Evolutionary conservation across 2,797 vertebrate species (phyloP).

Genomic region (Crax fasciolata): DNA sequence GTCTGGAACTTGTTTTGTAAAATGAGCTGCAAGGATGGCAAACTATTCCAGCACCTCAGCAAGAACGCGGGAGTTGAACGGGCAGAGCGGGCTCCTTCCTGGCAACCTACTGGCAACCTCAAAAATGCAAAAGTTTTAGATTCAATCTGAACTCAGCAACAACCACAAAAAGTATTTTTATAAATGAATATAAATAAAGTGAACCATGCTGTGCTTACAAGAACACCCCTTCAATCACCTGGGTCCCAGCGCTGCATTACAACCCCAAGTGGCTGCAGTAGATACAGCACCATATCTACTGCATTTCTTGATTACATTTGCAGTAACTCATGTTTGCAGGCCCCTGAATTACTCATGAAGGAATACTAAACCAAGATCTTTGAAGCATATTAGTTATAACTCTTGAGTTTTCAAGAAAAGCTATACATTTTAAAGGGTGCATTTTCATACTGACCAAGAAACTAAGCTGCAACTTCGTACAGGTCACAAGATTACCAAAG

Average conservation of each 20-base stretch:
- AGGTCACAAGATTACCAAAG: not conserved
- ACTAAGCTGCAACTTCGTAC: not conserved
- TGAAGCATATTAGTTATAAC: not conserved
- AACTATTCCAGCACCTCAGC: conserved; percentile 8
- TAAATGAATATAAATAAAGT: not conserved
- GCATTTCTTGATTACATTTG: not conserved
- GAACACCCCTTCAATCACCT: not conserved
- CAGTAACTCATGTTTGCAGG: not conserved
- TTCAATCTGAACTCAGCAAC: not conserved
- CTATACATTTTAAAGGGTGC: not conserved
- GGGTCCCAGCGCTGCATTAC: no score
- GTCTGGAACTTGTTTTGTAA: conserved; percentile 50
- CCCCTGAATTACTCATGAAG: not conserved
- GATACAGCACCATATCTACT: not conserved
- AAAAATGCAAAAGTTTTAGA: not conserved
- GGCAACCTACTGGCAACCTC: not conserved
- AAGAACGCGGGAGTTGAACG: not conserved
- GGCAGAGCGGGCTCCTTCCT: not conserved
- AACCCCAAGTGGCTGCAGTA: not conserved
- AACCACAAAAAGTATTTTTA: not conserved
- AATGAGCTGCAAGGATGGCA: conserved; percentile 18
- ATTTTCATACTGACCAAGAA: not conserved
- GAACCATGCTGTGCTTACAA: not conserved
- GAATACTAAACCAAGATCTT: not conserved
- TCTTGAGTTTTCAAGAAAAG: not conserved